Percentiles rank a stretch among this genome's conserved stretches.
phyloP scores from a whole-genome alignment of 1,140 invertebrate species.

The Stegodyphus dumicola region DNA sequence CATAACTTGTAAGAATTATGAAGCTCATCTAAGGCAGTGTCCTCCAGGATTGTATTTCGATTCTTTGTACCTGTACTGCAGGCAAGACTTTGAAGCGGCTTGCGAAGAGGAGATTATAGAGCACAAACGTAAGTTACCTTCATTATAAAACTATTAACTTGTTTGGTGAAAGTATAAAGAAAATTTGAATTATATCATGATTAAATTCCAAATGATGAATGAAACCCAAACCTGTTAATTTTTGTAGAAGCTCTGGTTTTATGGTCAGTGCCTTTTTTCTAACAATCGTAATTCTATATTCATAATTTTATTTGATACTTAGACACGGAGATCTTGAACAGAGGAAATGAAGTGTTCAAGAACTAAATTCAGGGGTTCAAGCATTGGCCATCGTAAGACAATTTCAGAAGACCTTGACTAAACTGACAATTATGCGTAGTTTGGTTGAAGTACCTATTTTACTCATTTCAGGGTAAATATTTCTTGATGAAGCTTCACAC shows the following conservation, averaged over 20 bases:
- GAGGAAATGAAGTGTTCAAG: no score
- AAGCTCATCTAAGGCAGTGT: constrained; percentile 29
- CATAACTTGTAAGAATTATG: constrained; percentile 41
- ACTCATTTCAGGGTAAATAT: no score
- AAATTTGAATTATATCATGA: background rate
- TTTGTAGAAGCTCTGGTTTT: background rate
- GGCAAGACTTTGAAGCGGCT: background rate
- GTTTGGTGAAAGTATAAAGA: background rate
- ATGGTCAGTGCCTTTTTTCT: no score
- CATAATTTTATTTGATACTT: no score
- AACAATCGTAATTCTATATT: no score
- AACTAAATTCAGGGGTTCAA: no score
- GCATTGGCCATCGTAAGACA: no score
- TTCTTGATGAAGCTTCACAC: no score
- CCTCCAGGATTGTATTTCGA: constrained; percentile 41
- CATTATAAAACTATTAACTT: background rate
- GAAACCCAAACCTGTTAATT: background rate
- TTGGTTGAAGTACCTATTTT: no score
- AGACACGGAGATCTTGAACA: no score
- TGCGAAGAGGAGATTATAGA: background rate
- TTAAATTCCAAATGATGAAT: background rate
- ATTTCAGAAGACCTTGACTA: no score
- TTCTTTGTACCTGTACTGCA: background rate
- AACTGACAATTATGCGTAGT: no score
- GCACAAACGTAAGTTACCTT: background rate